Evolutionary conservation across 2,888 invertebrate genomes (phyloP).

Genomic region (Scaeva pyrastri): DNA sequence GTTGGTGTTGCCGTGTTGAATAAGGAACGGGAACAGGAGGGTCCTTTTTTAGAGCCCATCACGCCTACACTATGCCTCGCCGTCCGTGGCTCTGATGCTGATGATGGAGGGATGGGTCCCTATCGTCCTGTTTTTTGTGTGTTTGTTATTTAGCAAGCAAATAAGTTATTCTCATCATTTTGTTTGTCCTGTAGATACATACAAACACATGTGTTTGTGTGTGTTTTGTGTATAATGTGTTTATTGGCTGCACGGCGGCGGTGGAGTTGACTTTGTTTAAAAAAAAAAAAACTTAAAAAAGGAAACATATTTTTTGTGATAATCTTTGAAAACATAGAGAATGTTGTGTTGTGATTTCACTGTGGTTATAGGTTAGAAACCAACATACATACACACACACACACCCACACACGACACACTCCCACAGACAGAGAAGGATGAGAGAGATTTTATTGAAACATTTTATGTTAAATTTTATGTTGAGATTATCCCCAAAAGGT

Average conservation of each 20-base stretch:
- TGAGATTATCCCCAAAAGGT: slow-evolving; percentile 43
- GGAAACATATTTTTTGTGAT: slow-evolving; percentile 44
- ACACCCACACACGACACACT: neutral
- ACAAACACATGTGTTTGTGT: neutral
- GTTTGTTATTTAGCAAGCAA: slow-evolving; percentile 52
- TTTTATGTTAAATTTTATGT: slow-evolving; percentile 38
- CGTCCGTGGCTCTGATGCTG: too few relatives aligned
- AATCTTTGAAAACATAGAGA: slow-evolving; percentile 38
- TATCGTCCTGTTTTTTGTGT: slow-evolving; percentile 19
- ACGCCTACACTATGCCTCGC: neutral
- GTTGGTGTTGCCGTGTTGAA: neutral
- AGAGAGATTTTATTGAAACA: slow-evolving; percentile 39
- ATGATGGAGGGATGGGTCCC: neutral
- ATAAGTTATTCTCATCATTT: slow-evolving; percentile 61
- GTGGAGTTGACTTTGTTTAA: neutral
- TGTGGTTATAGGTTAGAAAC: too few relatives aligned
- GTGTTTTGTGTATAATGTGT: slow-evolving; percentile 38
- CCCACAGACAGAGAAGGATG: neutral
- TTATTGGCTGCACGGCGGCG: slow-evolving; percentile 18
- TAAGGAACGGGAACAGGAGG: too few relatives aligned
- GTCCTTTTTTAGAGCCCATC: neutral
- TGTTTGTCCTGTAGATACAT: slow-evolving; percentile 31
- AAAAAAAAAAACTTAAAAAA: neutral
- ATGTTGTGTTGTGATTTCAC: slow-evolving; percentile 16
- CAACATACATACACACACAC: too few relatives aligned